Evolutionary conservation across 2,797 vertebrate species (phyloP).

Genomic region (Pipistrellus nathusii): DNA sequence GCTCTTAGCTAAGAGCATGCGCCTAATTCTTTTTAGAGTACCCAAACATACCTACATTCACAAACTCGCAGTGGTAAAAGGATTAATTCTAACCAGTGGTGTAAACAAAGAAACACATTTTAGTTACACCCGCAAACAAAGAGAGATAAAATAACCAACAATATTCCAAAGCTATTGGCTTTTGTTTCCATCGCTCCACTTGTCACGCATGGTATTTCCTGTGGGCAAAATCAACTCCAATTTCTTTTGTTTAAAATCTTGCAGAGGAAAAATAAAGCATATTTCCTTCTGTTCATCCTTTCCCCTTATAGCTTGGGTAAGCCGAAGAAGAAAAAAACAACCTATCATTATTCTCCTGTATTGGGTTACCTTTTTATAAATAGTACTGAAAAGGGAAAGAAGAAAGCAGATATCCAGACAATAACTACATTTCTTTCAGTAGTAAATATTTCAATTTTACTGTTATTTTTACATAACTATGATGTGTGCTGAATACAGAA

Average conservation of each 20-base stretch:
- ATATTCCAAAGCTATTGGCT: slow-evolving; percentile 80
- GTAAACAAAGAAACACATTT: background rate
- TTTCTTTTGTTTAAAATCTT: slow-evolving; percentile 68
- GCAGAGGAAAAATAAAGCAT: slow-evolving; percentile 36
- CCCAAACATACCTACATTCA: background rate
- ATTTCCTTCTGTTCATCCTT: slow-evolving; percentile 61
- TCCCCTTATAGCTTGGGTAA: background rate
- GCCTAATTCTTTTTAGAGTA: background rate
- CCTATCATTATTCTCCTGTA: background rate
- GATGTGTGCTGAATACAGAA: background rate
- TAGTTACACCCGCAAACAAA: slow-evolving; percentile 38
- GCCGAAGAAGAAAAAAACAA: background rate
- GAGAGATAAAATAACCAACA: slow-evolving; percentile 65
- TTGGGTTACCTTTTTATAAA: slow-evolving; percentile 5
- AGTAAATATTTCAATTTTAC: slow-evolving; percentile 13
- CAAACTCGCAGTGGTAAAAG: background rate
- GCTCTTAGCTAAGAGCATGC: background rate
- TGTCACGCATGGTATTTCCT: slow-evolving; percentile 68
- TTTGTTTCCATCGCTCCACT: slow-evolving; percentile 58
- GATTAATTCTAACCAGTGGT: background rate
- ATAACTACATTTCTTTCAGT: slow-evolving; percentile 44
- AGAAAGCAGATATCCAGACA: background rate
- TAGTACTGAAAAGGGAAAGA: background rate
- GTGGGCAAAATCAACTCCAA: slow-evolving; percentile 75
- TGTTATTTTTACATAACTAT: background rate